Evolutionary conservation across 1,140 invertebrate species (phyloP).

Genomic region (Nasonia vitripennis): DNA sequence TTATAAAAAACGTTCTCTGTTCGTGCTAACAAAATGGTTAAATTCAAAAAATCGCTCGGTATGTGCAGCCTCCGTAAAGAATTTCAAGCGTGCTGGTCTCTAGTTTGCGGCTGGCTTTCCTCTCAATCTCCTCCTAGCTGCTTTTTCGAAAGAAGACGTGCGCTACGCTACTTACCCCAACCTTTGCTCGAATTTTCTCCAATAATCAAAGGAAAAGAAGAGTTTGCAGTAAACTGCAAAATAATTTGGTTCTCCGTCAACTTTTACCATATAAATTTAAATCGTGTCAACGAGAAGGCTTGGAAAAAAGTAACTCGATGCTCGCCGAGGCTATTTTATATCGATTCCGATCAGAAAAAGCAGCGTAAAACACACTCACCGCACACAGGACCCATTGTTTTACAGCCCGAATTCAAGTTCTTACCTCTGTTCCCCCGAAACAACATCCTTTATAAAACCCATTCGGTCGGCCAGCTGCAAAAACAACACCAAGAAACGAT

Average conservation of each 20-base stretch:
- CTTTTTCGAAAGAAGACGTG: conserved; percentile 26
- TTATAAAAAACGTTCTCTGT: background rate
- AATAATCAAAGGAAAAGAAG: background rate
- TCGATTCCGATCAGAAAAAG: too few species aligned
- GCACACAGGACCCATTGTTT: too few species aligned
- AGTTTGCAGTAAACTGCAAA: background rate
- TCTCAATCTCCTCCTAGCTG: conserved; percentile 18
- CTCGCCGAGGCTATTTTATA: too few species aligned
- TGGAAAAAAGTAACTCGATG: too few species aligned
- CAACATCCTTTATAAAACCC: background rate
- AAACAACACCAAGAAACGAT: background rate
- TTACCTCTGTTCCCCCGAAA: background rate
- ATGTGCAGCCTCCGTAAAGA: background rate
- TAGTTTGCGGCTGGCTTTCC: conserved; percentile 18
- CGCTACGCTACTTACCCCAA: background rate
- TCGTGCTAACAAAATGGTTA: conserved; percentile 2
- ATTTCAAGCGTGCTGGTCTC: conserved; percentile 21
- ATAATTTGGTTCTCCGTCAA: background rate
- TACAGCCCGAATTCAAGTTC: too few species aligned
- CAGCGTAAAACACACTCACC: too few species aligned
- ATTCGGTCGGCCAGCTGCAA: background rate
- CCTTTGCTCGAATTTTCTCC: background rate
- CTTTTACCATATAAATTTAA: too few species aligned
- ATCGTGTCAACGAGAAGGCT: too few species aligned
- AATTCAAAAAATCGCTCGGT: background rate